A percentile compares a stretch with the other conserved stretches of the same genome.
phyloP scores from a whole-genome alignment of 2,888 invertebrate genomes.

The Drosophila mercatorum region DNA sequence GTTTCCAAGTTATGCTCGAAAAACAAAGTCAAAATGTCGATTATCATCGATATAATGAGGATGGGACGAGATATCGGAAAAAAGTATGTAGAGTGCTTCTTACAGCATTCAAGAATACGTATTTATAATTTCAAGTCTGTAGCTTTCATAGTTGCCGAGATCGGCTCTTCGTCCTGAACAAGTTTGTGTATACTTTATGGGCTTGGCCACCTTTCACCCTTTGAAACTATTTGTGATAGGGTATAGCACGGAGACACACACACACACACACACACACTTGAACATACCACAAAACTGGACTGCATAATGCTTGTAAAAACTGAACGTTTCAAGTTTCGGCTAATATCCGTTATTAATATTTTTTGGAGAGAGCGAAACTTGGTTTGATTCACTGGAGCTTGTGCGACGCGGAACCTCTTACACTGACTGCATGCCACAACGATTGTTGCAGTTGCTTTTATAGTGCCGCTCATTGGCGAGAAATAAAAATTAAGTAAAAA shows the following conservation, averaged over 20 bases:
- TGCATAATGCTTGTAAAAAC: slow-evolving; percentile 74
- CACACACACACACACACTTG: slow-evolving; percentile 16
- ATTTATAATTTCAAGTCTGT: background rate
- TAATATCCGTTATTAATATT: slow-evolving; percentile 44
- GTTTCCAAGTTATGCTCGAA: background rate
- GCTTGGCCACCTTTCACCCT: slow-evolving; percentile 1
- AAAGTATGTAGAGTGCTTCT: background rate
- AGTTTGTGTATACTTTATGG: background rate
- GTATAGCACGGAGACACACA: background rate
- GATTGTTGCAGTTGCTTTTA: slow-evolving; percentile 84
- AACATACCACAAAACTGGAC: slow-evolving; percentile 83
- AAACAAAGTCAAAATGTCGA: background rate
- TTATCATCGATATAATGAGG: background rate
- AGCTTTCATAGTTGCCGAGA: background rate
- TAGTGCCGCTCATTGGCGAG: slow-evolving; percentile 78
- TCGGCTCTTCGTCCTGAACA: slow-evolving; percentile 3
- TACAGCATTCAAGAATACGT: background rate
- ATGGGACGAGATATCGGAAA: background rate
- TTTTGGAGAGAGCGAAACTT: slow-evolving; percentile 28
- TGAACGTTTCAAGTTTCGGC: slow-evolving; percentile 41
- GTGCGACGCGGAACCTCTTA: slow-evolving; percentile 83
- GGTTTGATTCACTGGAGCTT: slow-evolving; percentile 53
- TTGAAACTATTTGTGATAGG: background rate
- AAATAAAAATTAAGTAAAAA: slow-evolving; percentile 80
- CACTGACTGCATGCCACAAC: slow-evolving; percentile 84